A percentile compares a stretch with the other conserved stretches of the same genome.
phyloP scores from a whole-genome alignment of 2,888 invertebrate species.

The Caradrina clavipalpis region DNA sequence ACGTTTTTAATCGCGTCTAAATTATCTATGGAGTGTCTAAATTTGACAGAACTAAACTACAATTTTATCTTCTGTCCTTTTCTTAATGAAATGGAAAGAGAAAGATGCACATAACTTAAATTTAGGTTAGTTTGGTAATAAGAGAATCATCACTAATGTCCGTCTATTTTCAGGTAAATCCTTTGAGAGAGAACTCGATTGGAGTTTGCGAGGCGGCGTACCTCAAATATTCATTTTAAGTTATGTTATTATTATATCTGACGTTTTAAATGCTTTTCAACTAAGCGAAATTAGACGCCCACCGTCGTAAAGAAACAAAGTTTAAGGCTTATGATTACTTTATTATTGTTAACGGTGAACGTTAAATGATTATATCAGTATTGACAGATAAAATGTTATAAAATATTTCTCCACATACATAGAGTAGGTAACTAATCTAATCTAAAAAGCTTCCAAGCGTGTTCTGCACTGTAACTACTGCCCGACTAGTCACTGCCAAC shows the following conservation, averaged over 20 bases:
- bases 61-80: too few relatives aligned
- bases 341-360: neutral
- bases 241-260: neutral
- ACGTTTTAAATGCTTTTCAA: neutral
- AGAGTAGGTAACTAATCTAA: neutral
- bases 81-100: too few relatives aligned
- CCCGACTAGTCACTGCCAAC: neutral
- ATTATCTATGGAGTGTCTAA: too few relatives aligned
- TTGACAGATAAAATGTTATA: neutral
- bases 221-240: neutral
- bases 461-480: conserved; percentile 1
- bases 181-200: conserved; percentile 9
- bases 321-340: neutral
- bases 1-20: too few relatives aligned
- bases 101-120: too few relatives aligned
- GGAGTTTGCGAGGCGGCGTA: conserved; percentile 2
- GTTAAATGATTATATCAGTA: neutral
- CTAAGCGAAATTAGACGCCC: neutral
- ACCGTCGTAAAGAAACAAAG: neutral
- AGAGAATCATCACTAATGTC: too few relatives aligned
- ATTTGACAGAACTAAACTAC: too few relatives aligned
- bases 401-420: neutral
- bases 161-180: neutral
- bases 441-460: neutral
- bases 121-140: too few relatives aligned